phyloP scores from a whole-genome alignment of 1,140 invertebrate species.

The Phocides pigmalion region DNA sequence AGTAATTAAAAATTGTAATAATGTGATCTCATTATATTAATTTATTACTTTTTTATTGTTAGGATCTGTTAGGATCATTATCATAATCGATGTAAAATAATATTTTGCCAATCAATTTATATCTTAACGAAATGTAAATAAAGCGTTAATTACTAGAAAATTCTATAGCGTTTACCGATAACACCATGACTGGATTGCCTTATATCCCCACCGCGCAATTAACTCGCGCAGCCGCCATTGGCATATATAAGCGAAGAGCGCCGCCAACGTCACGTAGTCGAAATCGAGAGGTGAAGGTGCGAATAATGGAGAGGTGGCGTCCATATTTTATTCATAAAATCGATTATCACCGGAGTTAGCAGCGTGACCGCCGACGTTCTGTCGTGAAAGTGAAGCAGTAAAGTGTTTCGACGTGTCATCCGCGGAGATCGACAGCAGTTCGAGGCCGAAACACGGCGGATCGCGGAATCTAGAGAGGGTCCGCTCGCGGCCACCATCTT shows the following conservation, averaged over 20 bases:
- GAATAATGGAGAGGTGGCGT: slow-evolving; percentile 81
- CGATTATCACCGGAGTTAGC: slow-evolving; percentile 80
- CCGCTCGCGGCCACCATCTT: slow-evolving; percentile 68
- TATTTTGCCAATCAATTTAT: too few species aligned
- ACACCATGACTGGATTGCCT: slow-evolving; percentile 49
- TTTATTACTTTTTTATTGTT: too few species aligned
- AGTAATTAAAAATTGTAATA: too few species aligned
- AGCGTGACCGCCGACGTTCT: slow-evolving; percentile 71
- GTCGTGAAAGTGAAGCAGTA: slow-evolving; percentile 77
- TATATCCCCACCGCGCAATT: slow-evolving; percentile 68
- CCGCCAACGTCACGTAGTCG: slow-evolving; percentile 74
- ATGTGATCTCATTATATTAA: too few species aligned
- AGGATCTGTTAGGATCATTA: too few species aligned
- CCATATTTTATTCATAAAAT: slow-evolving; percentile 72
- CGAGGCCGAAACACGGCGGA: slow-evolving; percentile 68
- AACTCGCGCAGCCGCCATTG: slow-evolving; percentile 67
- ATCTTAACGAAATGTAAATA: too few species aligned
- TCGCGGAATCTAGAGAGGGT: slow-evolving; percentile 45
- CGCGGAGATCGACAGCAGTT: slow-evolving; percentile 74
- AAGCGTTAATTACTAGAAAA: not conserved
- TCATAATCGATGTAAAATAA: not conserved
- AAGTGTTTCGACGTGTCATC: slow-evolving; percentile 82
- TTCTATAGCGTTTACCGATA: slow-evolving; percentile 9
- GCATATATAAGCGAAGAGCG: slow-evolving; percentile 64
- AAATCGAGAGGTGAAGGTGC: slow-evolving; percentile 79